Conservation (phyloP, 2,797 vertebrate species). For the Muraenolepis orangiensis region DNA sequence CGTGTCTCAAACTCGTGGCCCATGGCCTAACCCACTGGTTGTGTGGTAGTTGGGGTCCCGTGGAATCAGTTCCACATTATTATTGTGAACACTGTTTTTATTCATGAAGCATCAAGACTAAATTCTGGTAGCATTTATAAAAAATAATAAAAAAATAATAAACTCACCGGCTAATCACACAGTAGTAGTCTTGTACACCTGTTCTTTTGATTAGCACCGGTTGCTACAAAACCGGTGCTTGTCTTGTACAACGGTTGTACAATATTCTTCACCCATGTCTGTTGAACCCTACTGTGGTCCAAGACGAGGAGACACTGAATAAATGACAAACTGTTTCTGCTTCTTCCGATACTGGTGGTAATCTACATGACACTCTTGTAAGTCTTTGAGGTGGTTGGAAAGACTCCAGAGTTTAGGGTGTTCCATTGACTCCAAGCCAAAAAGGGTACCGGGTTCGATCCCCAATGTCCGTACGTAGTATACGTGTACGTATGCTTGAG, state of each 20-base stretch:
- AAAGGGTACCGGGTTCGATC: not conserved
- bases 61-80: conserved; percentile 22
- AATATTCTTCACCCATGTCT: not conserved
- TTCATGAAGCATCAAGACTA: not conserved
- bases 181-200: not conserved
- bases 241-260: no score
- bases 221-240: not conserved
- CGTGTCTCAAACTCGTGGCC: conserved; percentile 34
- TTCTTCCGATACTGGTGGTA: no score
- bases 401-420: no score
- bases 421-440: not conserved
- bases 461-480: no score
- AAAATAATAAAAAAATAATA: no score
- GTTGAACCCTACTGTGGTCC: not conserved
- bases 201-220: not conserved
- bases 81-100: not conserved
- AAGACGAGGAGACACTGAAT: not conserved
- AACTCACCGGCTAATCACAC: not conserved
- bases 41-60: conserved; percentile 14
- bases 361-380: not conserved
- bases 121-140: not conserved
- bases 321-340: not conserved
- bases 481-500: no score
- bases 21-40: conserved; percentile 27
- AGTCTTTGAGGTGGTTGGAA: not conserved